These are phyloP conservation scores for Jacana jacana DNA, from an alignment of 2,113 vertebrate species.

Conservation along the genomic window DNA sequence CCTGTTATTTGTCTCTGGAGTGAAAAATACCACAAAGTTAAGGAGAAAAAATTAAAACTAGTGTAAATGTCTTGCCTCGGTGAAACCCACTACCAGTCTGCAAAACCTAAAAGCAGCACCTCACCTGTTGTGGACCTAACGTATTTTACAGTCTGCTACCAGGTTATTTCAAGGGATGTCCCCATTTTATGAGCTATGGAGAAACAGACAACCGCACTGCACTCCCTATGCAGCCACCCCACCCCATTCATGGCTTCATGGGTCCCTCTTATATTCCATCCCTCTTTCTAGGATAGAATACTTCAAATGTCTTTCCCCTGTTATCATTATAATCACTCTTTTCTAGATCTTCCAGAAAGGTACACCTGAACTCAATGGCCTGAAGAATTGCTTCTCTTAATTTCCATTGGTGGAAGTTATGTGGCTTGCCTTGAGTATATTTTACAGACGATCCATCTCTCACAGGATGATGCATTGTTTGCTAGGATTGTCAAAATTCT, in stretches of 20 bases:
- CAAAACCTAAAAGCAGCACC: not conserved
- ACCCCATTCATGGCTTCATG: not conserved
- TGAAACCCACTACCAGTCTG: not conserved
- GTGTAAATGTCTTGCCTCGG: not conserved
- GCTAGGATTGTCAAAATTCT: not conserved
- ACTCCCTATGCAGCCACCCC: fast-evolving
- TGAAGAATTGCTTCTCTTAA: not conserved
- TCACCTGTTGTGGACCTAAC: not conserved
- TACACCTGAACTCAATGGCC: not conserved
- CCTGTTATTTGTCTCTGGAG: not conserved
- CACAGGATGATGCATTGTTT: not conserved
- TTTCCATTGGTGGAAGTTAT: not conserved
- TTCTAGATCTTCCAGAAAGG: not conserved
- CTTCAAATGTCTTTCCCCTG: not conserved
- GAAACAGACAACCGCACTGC: not conserved
- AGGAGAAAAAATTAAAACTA: not conserved
- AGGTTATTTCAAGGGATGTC: not conserved
- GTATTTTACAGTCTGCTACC: not conserved
- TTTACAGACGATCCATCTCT: not conserved
- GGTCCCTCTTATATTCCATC: not conserved
- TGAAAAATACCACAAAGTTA: not conserved
- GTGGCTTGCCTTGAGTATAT: not conserved
- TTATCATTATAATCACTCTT: not conserved
- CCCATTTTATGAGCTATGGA: not conserved
- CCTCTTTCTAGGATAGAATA: not conserved